phyloP scores from a whole-genome alignment of 2,113 vertebrate genomes.

The Lontra canadensis region DNA sequence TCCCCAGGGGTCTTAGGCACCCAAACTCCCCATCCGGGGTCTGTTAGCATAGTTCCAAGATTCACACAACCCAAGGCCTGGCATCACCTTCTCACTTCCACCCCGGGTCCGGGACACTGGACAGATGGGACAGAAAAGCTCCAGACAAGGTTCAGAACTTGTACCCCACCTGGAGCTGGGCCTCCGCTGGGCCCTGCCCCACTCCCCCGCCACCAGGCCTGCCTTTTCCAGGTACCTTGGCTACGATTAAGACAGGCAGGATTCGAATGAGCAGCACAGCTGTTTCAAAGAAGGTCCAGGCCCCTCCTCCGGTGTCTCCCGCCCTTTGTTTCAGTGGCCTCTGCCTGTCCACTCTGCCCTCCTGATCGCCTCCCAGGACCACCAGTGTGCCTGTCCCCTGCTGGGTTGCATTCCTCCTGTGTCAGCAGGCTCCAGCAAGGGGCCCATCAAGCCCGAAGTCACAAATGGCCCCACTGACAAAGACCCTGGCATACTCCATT shows the following conservation, averaged over 20 bases:
- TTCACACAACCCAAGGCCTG: background rate
- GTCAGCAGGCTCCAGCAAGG: slow-evolving; percentile 85
- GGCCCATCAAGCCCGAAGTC: slow-evolving; percentile 82
- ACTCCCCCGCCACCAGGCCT: background rate
- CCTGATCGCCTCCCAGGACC: slow-evolving; percentile 67
- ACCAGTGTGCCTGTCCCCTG: slow-evolving; percentile 67
- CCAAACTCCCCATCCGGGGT: background rate
- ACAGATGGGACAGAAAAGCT: background rate
- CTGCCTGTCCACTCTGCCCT: slow-evolving; percentile 72
- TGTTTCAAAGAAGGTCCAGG: slow-evolving; percentile 73
- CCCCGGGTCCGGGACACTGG: background rate
- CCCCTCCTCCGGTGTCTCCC: slow-evolving; percentile 68
- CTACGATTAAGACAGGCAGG: slow-evolving; percentile 42
- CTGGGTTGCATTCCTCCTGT: slow-evolving; percentile 74
- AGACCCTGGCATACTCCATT: slow-evolving; percentile 89
- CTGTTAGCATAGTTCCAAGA: background rate
- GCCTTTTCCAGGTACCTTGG: slow-evolving; percentile 14
- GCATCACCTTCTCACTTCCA: background rate
- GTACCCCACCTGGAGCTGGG: background rate
- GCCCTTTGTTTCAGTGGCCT: slow-evolving; percentile 72
- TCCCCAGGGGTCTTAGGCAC: background rate
- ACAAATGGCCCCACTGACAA: slow-evolving; percentile 80
- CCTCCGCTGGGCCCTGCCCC: background rate
- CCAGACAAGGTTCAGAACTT: slow-evolving; percentile 41
- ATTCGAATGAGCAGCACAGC: slow-evolving; percentile 78